Percentiles rank a stretch among this genome's conserved stretches.
Evolutionary conservation across 2,888 invertebrate species (phyloP).

Genomic region (Uropetala carovei): DNA sequence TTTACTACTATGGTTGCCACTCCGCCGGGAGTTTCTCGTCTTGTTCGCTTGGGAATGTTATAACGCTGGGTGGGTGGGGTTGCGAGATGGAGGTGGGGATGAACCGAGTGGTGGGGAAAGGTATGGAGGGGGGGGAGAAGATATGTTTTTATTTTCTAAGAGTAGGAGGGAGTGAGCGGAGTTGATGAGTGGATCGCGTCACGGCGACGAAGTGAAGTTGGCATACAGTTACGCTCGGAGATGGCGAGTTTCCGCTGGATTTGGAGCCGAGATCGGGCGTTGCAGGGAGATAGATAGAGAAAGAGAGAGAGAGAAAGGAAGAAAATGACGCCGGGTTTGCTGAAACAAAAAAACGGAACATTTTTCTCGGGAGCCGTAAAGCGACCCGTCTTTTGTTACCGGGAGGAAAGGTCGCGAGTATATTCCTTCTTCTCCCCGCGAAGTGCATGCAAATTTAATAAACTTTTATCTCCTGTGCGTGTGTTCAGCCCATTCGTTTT

Average conservation of each 20-base stretch:
- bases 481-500: too few relatives aligned
- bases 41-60: not conserved
- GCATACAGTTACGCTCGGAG: not conserved
- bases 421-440: too few relatives aligned
- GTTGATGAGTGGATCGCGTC: not conserved
- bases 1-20: conserved; percentile 15
- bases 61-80: not conserved
- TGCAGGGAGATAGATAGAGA: not conserved
- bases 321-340: not conserved
- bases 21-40: not conserved
- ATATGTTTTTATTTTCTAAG: too few relatives aligned
- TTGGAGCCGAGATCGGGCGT: not conserved
- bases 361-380: too few relatives aligned
- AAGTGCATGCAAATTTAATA: too few relatives aligned
- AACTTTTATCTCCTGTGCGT: too few relatives aligned
- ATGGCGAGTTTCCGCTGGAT: not conserved
- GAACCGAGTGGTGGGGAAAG: not conserved
- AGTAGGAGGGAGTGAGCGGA: not conserved
- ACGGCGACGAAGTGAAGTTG: conserved; percentile 1
- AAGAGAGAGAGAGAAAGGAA: not conserved
- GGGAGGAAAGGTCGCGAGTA: too few relatives aligned
- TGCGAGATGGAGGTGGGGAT: not conserved
- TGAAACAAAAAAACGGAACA: not conserved
- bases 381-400: too few relatives aligned
- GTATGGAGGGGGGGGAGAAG: too few relatives aligned